These are phyloP conservation scores for Oligia strigilis DNA, from an alignment of 2,888 invertebrate species.

Conservation along the genomic window DNA sequence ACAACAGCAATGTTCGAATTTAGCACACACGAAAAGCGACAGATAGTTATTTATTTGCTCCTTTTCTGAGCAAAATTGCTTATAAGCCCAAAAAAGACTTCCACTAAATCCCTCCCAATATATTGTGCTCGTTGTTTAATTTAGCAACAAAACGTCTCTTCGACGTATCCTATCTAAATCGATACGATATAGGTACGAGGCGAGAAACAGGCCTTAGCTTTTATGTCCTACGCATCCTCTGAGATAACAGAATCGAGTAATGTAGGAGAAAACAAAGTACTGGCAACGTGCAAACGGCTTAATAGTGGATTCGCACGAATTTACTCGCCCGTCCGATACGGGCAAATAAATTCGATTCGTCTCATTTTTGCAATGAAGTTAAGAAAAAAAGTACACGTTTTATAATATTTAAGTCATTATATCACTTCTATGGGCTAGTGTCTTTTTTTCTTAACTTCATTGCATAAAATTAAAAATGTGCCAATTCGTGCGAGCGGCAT, in stretches of 20 bases:
- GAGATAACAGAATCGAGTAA: slow-evolving; percentile 56
- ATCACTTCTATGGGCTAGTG: not conserved
- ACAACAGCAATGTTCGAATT: slow-evolving; percentile 33
- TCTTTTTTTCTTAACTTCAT: not conserved
- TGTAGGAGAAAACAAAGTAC: slow-evolving; percentile 63
- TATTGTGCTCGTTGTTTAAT: slow-evolving; percentile 56
- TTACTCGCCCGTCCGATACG: not conserved
- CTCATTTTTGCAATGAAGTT: not conserved
- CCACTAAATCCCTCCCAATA: slow-evolving; percentile 53
- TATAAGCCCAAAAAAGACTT: slow-evolving; percentile 53
- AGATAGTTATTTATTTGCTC: slow-evolving; percentile 41
- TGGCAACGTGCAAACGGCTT: slow-evolving; percentile 31
- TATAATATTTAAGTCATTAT: not conserved
- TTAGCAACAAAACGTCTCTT: slow-evolving; percentile 55
- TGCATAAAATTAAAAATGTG: not conserved
- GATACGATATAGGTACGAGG: slow-evolving; percentile 59
- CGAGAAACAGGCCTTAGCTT: slow-evolving; percentile 58
- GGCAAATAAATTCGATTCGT: not conserved
- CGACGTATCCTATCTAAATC: slow-evolving; percentile 58
- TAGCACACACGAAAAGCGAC: slow-evolving; percentile 34
- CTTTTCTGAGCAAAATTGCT: slow-evolving; percentile 45
- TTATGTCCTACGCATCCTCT: slow-evolving; percentile 54
- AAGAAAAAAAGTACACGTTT: not conserved
- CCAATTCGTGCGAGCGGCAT: not conserved
- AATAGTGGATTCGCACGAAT: not conserved